Percentiles rank a stretch among this genome's conserved stretches.
phyloP scores from a whole-genome alignment of 2,888 invertebrate species.

The Mayetiola destructor region DNA sequence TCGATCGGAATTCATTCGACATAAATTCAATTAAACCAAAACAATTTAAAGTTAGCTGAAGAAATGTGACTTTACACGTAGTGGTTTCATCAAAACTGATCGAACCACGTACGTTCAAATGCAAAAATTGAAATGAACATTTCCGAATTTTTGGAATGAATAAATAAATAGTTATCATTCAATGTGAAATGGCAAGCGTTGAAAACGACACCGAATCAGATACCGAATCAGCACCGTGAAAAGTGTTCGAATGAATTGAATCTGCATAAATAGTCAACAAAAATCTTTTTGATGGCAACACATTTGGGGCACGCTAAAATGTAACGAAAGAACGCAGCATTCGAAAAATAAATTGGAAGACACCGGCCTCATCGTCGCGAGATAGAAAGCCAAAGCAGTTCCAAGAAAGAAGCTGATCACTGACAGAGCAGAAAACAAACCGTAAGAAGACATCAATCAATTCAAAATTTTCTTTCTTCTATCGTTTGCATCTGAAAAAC shows the following conservation, averaged over 20 bases:
- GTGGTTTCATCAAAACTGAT: conserved; percentile 1
- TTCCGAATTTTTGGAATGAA: not conserved
- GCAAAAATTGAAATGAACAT: not conserved
- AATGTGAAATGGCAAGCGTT: not conserved
- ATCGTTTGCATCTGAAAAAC: not conserved
- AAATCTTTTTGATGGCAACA: not conserved
- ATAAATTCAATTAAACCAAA: no score
- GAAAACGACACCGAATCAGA: not conserved
- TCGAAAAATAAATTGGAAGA: not conserved
- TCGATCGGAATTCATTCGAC: no score
- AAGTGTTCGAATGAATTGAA: conserved; percentile 3
- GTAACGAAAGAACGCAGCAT: not conserved
- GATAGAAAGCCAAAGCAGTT: not conserved
- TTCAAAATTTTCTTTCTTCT: not conserved
- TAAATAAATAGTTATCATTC: no score
- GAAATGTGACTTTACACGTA: not conserved
- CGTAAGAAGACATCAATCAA: not conserved
- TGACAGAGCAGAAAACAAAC: not conserved
- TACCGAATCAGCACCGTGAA: conserved; percentile 9
- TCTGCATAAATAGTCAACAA: not conserved
- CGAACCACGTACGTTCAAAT: not conserved
- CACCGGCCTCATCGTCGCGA: not conserved
- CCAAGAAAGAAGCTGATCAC: not conserved
- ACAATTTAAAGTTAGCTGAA: not conserved
- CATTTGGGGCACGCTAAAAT: not conserved